Evolutionary conservation across 1,140 invertebrate species (phyloP), one percentile per base, ranked within the genome.

Genomic region (Pseudomyrmex concolor): DNA sequence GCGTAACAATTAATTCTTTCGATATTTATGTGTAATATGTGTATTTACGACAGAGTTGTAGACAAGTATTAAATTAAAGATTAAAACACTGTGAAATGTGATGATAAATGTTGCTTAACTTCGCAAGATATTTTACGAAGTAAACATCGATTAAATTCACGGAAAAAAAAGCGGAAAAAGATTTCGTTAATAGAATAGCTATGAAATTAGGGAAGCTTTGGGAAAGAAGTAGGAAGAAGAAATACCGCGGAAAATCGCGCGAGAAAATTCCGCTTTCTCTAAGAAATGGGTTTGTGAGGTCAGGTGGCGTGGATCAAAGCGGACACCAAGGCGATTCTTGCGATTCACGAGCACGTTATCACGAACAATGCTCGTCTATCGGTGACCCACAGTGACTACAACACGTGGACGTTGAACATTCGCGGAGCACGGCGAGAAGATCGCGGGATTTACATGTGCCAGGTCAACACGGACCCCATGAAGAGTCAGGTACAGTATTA

Each of bases 401-500:
- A 97, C 90, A 98, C 97, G 86, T 98, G 97, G 97, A 97, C 97
- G 59, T 95, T 98, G 70, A 97, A 97, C 92, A 98, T 98, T 89
- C 95, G 96, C 84, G 95, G 96, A 85, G 97, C 98, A 57, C 96
- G 96, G 90, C 95, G 97, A 88, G 97, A 97, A 90, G 98, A 99
- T 94, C 94, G 97, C 59, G 98, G 98, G 83, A 96, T 96, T 90
- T 97, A 98, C 91, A 98, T 98, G 97, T 98, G 98, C 94, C 98
- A 99, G 95, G 96, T 98, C 90, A 98, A 98, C 93, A 98, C 98
- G 82, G 97, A 98, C 94, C 98, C 98, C 15, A 98, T 99, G 97
- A 97, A 97, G 94, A 97, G 97, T 95, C 97, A 98, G 96, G 97
- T 98, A 87, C 12, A 45, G 15, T n/a, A 48, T 22, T 17, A 55